Conservation (phyloP, 2,797 vertebrate genomes). For the Helostoma temminkii region DNA sequence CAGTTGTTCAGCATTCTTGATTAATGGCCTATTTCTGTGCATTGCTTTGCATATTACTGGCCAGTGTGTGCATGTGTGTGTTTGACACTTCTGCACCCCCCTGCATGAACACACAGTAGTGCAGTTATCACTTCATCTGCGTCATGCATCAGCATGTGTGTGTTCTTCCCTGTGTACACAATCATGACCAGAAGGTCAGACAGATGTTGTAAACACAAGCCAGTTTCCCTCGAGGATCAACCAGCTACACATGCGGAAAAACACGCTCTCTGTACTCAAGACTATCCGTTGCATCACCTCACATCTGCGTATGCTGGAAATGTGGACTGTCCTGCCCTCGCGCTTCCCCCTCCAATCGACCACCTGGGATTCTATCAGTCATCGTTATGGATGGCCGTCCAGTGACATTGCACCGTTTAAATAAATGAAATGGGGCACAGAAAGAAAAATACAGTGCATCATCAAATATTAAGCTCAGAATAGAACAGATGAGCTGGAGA, state of each 20-base stretch:
- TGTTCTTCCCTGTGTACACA: conserved; percentile 6
- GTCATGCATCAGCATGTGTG: conserved; percentile 10
- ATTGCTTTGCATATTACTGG: background rate
- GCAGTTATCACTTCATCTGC: conserved; percentile 14
- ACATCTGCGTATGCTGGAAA: conserved; percentile 25
- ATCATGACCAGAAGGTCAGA: conserved; percentile 52
- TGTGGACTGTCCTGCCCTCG: background rate
- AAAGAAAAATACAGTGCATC: conserved; percentile 62
- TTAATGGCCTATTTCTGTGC: background rate
- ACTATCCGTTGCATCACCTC: conserved; percentile 46
- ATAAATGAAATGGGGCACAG: conserved; percentile 61
- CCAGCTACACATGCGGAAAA: conserved; percentile 24
- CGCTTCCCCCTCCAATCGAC: conserved; percentile 20
- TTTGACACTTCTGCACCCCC: background rate
- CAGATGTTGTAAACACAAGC: conserved; percentile 55
- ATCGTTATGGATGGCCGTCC: conserved; percentile 54
- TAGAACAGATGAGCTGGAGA: conserved; percentile 55
- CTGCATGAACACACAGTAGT: background rate
- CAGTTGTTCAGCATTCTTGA: conserved; percentile 6
- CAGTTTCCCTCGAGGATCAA: conserved; percentile 29
- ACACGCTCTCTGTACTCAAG: conserved; percentile 41
- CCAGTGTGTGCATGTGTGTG: background rate
- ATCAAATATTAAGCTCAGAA: conserved; percentile 70
- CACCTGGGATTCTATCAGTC: conserved; percentile 60
- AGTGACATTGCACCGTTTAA: conserved; percentile 44